A percentile compares a stretch with the other conserved stretches of the same genome.
Conservation (phyloP, 64 coral and sea anemone genomes). For the Anthopleura sola region DNA sequence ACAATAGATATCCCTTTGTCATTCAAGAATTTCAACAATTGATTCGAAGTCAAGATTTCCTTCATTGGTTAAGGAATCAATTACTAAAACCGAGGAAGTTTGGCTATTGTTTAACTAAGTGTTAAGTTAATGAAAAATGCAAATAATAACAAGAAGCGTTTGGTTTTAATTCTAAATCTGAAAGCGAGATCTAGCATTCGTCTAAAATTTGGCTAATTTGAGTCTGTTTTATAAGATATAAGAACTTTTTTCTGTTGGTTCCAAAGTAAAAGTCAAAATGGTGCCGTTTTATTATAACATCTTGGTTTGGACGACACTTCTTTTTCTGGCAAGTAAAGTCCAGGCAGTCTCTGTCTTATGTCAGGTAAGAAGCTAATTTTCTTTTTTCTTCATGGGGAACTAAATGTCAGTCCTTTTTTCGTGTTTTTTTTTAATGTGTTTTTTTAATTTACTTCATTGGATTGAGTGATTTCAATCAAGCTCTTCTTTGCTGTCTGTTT, state of each 20-base stretch:
- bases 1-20: not conserved
- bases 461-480: too few relatives aligned
- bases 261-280: not conserved
- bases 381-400: not conserved
- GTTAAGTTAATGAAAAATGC: conserved; percentile 7
- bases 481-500: too few relatives aligned
- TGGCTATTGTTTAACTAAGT: not conserved
- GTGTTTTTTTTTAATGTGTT: not conserved
- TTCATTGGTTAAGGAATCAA: not conserved
- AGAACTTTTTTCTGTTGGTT: not conserved
- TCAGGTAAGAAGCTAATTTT: not conserved
- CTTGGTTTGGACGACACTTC: not conserved
- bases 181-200: not conserved
- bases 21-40: not conserved
- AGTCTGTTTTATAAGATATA: not conserved
- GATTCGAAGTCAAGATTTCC: not conserved
- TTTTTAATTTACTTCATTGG: not conserved
- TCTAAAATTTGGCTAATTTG: not conserved
- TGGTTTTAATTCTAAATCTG: not conserved
- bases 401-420: not conserved
- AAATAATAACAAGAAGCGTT: not conserved
- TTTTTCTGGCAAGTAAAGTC: not conserved
- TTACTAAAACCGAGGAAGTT: not conserved
- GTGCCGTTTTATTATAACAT: not conserved
- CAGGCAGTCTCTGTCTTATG: not conserved